A percentile compares a stretch with the other conserved stretches of the same genome.
Evolutionary conservation across 2,797 vertebrate species (phyloP).

Genomic region (Pangasius krempfi): DNA sequence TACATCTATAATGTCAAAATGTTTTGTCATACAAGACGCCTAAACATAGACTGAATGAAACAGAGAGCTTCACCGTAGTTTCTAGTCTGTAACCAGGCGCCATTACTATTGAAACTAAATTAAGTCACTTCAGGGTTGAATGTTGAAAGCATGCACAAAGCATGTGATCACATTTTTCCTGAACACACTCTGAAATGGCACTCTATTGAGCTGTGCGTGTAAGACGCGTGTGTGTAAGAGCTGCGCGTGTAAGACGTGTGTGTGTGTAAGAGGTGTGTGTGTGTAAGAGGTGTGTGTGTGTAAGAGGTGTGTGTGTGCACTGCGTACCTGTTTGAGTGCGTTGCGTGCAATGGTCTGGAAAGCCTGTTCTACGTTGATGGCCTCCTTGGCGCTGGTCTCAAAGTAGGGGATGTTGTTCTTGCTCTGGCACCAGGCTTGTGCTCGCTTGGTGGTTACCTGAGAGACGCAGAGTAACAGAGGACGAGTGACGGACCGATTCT

Average conservation of each 20-base stretch:
- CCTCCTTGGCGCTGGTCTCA: constrained; percentile 99
- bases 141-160: not conserved
- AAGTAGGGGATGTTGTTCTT: constrained; percentile 99
- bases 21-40: not conserved
- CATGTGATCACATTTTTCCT: not conserved
- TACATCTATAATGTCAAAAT: not conserved
- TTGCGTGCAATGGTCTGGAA: constrained; percentile 99
- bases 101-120: not conserved
- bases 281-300: not conserved
- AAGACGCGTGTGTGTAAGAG: not conserved
- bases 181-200: not conserved
- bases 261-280: not conserved
- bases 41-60: no score
- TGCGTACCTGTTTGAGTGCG: constrained; percentile 94
- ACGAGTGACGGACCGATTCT: not conserved
- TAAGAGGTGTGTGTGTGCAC: not conserved
- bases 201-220: not conserved
- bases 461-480: constrained; percentile 63
- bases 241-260: no score
- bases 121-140: not conserved
- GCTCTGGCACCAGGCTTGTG: constrained; percentile 99
- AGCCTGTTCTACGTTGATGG: constrained; percentile 98
- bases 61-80: not conserved
- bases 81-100: not conserved
- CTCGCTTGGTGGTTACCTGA: constrained; percentile 96